phyloP scores from a whole-genome alignment of 2,113 vertebrate species.

The Gnathonemus longibarbis region DNA sequence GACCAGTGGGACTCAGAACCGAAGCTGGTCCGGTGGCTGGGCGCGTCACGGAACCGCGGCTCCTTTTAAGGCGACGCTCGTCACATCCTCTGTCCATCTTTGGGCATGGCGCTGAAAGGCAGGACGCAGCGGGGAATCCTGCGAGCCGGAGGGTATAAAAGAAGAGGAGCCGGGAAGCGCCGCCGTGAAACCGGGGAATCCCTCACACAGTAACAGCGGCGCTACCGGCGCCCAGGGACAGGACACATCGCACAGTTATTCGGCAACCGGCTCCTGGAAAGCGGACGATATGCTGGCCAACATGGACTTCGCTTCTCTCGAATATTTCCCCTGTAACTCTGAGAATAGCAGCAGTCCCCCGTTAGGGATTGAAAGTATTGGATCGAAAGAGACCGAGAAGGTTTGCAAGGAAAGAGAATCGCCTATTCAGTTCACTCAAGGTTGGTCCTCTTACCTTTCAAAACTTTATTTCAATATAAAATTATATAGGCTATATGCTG shows the following conservation, averaged over 20 bases:
- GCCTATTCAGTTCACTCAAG: slow-evolving; percentile 67
- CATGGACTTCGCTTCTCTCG: slow-evolving; percentile 85
- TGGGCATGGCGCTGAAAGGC: slow-evolving; percentile 86
- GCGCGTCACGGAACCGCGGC: slow-evolving; percentile 73
- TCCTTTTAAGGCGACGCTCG: slow-evolving; percentile 78
- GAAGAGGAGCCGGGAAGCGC: slow-evolving; percentile 57
- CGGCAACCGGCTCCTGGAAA: slow-evolving; percentile 38
- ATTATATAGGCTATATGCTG: neutral
- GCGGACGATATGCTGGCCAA: slow-evolving; percentile 76
- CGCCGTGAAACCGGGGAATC: slow-evolving; percentile 57
- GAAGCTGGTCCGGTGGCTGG: neutral
- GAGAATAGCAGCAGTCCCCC: slow-evolving; percentile 71
- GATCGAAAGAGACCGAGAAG: slow-evolving; percentile 58
- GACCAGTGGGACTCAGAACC: slow-evolving; percentile 1
- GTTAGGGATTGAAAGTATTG: slow-evolving; percentile 55
- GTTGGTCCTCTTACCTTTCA: slow-evolving; percentile 51
- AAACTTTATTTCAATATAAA: neutral
- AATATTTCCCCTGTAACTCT: slow-evolving; percentile 75
- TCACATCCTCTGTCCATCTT: slow-evolving; percentile 97
- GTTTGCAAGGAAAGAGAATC: slow-evolving; percentile 59
- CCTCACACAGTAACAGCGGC: slow-evolving; percentile 28
- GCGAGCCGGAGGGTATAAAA: slow-evolving; percentile 86
- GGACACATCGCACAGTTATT: slow-evolving; percentile 10
- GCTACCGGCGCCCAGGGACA: slow-evolving; percentile 25
- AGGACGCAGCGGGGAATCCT: slow-evolving; percentile 85